Percentiles rank a stretch among this genome's conserved stretches.
phyloP scores from a whole-genome alignment of 2,113 vertebrate genomes.

The Anser brachyrhynchus region DNA sequence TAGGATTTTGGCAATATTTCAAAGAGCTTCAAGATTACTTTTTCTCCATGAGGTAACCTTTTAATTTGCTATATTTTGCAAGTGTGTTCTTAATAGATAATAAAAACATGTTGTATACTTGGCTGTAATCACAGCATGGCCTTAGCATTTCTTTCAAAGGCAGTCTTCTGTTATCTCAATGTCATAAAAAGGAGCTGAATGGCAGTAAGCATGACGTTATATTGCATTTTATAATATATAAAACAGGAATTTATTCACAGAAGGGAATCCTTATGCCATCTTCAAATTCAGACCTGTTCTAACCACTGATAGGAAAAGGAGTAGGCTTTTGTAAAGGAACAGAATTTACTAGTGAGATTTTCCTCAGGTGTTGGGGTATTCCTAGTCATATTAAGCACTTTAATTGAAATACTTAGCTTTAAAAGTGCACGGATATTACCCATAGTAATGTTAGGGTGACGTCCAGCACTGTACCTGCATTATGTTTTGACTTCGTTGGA shows the following conservation, averaged over 20 bases:
- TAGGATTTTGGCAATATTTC: not conserved
- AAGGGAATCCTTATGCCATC: not conserved
- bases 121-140: not conserved
- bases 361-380: not conserved
- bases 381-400: not conserved
- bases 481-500: not conserved
- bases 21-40: not conserved
- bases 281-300: not conserved
- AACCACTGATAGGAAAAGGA: not conserved
- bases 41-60: constrained; percentile 3
- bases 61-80: constrained; percentile 29
- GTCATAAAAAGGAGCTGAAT: not conserved
- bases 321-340: not conserved
- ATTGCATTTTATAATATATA: not conserved
- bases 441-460: not conserved
- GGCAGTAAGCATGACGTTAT: not conserved
- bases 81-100: not conserved
- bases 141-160: not conserved
- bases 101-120: not conserved
- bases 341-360: not conserved
- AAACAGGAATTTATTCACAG: not conserved
- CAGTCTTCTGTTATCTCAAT: not conserved
- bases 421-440: not conserved
- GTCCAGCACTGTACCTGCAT: not conserved
- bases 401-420: not conserved